phyloP scores from a whole-genome alignment of 2,113 vertebrate species.

The Dermatemys mawii region DNA sequence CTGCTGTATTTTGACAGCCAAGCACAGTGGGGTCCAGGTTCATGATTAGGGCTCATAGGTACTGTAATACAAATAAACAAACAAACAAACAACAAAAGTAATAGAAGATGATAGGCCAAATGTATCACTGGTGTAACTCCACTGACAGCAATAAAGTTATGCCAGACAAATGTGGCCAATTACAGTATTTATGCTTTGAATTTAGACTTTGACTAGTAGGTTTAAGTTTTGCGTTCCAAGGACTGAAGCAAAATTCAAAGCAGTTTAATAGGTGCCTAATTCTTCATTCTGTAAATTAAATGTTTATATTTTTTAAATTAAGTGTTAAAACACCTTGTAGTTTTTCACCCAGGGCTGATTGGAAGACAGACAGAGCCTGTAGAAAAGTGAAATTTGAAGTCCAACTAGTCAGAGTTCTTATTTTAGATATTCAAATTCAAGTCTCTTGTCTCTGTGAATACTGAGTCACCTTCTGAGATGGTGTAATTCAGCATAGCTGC shows the following conservation, averaged over 20 bases:
- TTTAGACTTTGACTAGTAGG: too few relatives aligned
- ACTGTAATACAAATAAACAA: not conserved
- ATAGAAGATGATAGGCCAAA: rapidly evolving
- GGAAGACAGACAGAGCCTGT: not conserved
- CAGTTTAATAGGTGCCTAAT: not conserved
- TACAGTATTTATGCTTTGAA: not conserved
- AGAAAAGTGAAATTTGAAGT: not conserved
- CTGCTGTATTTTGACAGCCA: not conserved
- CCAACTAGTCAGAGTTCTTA: not conserved
- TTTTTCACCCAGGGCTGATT: not conserved
- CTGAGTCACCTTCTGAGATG: not conserved
- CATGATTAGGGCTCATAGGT: not conserved
- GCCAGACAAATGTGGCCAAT: not conserved
- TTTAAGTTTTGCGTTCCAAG: too few relatives aligned
- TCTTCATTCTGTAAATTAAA: not conserved
- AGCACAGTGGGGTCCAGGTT: not conserved
- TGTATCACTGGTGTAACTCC: not conserved
- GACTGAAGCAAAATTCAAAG: not conserved
- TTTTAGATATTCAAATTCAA: not conserved
- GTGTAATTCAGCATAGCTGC: not conserved
- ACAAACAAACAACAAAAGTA: not conserved
- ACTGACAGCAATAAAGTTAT: not conserved
- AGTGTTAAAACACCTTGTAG: not conserved
- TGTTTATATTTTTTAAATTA: not conserved
- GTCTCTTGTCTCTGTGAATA: not conserved